Evolutionary conservation across 2,113 vertebrate genomes (phyloP).

Genomic region (Stegastes partitus): DNA sequence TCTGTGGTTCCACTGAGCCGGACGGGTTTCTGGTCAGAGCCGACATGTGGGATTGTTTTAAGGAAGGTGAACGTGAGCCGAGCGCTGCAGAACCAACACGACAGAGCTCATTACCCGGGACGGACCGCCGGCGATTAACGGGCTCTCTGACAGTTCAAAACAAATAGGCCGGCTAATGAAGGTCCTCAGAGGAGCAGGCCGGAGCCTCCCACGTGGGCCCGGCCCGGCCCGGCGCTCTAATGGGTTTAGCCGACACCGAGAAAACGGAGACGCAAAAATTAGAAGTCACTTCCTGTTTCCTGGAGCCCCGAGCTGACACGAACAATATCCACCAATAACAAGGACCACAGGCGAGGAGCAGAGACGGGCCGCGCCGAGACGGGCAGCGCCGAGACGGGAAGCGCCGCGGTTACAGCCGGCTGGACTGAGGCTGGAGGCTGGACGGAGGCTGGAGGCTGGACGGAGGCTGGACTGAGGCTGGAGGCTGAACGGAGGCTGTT

Average conservation of each 20-base stretch:
- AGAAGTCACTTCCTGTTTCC: constrained; percentile 83
- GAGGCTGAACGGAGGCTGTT: too few relatives aligned
- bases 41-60: constrained; percentile 63
- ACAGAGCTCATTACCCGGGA: constrained; percentile 65
- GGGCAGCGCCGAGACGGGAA: neutral
- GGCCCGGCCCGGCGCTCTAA: constrained; percentile 74
- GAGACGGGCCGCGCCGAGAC: neutral
- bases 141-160: constrained; percentile 84
- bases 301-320: constrained; percentile 73
- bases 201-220: constrained; percentile 57
- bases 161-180: constrained; percentile 84
- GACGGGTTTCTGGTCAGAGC: constrained; percentile 32
- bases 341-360: constrained; percentile 73
- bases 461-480: too few relatives aligned
- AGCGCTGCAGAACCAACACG: constrained; percentile 49
- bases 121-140: constrained; percentile 72
- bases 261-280: constrained; percentile 75
- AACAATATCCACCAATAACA: constrained; percentile 81
- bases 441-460: too few relatives aligned
- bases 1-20: constrained; percentile 52
- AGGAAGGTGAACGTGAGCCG: constrained; percentile 32
- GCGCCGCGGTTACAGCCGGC: constrained; percentile 28
- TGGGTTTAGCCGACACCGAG: constrained; percentile 84
- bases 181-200: constrained; percentile 70
- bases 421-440: too few relatives aligned